Base-by-base conservation (phyloP, 2,113 vertebrate genomes). In the Campylorhamphus procurvoides region DNA sequence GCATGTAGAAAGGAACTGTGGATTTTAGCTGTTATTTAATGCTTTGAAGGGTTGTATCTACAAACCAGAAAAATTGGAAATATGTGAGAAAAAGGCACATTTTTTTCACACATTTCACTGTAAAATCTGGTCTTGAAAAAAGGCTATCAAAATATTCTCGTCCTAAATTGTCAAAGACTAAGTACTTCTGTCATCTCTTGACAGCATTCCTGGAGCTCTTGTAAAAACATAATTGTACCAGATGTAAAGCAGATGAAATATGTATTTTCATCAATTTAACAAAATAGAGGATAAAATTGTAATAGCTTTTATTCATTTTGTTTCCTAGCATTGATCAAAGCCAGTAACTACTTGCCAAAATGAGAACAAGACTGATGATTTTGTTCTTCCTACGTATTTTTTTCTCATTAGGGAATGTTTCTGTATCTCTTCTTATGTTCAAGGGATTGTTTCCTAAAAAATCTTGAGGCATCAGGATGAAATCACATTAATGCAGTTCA, bases 161-260 rank as follows among this genome's bases (percentile, higher is more conserved):
- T 73, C 39, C 56, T 91, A 77, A 93, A 81, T 67, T 96, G 52
- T 58, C 52, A 81, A 88, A 92, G 50, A 83, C 27, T 23, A 71
- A 84, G 29, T 56, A 78, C 18, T 90, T 89, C 81, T 74, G 73
- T 78, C 85, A 93, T 58, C 29, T 83, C 20, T 62, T 93, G 60
- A 92, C 53, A 95, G 58, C 62, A 85, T 44, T 90, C 33, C 66
- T 81, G 53, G 27, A 78, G 35, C 55, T 94, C 46, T 76, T 78
- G 11, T 90, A 66, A 90, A 79, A 90, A 44, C 9, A 47, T 92
- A 89, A 95, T 69, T 89, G 27, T 84, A 89, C 35, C 80, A 94
- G 80, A 93, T 88, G 72, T 78, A 83, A 83, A 95, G 44, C 33
- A 94, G 44, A 89, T 82, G 14, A 95, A 95, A 87, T 77, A 90